phyloP scores from a whole-genome alignment of 2,888 invertebrate genomes.

The Hypena proboscidalis region DNA sequence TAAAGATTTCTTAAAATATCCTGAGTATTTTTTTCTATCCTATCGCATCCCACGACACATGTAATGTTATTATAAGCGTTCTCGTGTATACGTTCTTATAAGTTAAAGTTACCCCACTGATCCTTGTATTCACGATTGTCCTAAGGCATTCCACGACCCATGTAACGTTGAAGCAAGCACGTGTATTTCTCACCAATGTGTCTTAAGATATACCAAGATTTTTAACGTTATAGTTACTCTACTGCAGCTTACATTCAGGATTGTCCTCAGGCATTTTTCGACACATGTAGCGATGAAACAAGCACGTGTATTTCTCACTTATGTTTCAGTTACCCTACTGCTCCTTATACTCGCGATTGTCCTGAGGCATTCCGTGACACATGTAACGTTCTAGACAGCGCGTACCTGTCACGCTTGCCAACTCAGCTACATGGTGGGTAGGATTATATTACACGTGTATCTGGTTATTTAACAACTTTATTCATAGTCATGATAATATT shows the following conservation, averaged over 20 bases:
- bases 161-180: conserved; percentile 50
- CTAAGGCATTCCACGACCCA: conserved; percentile 44
- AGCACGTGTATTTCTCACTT: too few species aligned
- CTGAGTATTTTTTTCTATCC: too few species aligned
- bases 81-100: conserved; percentile 2
- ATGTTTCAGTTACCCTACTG: conserved; percentile 2
- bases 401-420: conserved; percentile 21
- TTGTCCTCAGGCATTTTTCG: too few species aligned
- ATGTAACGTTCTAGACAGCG: conserved; percentile 50
- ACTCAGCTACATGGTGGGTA: background rate
- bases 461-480: too few species aligned
- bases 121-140: conserved; percentile 20
- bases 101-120: conserved; percentile 14
- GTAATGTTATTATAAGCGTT: too few species aligned
- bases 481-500: too few species aligned
- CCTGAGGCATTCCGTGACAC: conserved; percentile 43
- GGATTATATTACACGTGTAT: background rate
- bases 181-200: conserved; percentile 20
- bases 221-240: too few species aligned
- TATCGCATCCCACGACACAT: too few species aligned
- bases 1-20: too few species aligned
- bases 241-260: too few species aligned
- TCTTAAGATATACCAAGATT: too few species aligned
- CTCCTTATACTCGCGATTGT: conserved; percentile 20
- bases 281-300: too few species aligned